phyloP scores from a whole-genome alignment of 2,113 vertebrate genomes.

The Entosphenus tridentatus region DNA sequence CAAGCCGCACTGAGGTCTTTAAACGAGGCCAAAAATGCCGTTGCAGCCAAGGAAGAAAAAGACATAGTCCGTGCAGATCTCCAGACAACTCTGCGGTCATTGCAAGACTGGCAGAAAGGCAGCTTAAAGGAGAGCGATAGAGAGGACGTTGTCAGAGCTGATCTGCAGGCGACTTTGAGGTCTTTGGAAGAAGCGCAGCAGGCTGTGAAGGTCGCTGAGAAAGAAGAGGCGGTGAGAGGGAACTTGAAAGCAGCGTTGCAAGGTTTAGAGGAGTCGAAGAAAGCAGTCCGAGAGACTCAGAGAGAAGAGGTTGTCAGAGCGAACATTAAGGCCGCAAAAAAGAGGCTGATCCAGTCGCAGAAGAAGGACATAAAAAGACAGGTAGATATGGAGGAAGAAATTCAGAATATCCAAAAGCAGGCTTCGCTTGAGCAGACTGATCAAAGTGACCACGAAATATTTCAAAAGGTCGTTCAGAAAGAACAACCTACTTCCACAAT shows the following conservation, averaged over 20 bases:
- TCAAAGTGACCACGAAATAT: too few species aligned
- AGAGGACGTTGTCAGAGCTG: slow-evolving; percentile 30
- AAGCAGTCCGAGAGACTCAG: too few species aligned
- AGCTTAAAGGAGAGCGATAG: slow-evolving; percentile 29
- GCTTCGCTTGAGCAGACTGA: too few species aligned
- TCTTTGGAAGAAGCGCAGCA: slow-evolving; percentile 34
- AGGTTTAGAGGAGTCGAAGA: slow-evolving; percentile 16
- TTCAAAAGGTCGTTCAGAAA: too few species aligned
- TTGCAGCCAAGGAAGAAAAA: not conserved
- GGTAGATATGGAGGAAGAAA: too few species aligned
- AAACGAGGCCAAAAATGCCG: not conserved
- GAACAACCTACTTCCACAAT: too few species aligned
- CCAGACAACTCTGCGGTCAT: slow-evolving; percentile 28
- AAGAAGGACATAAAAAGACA: too few species aligned
- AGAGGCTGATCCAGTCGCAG: too few species aligned
- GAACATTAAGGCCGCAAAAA: too few species aligned
- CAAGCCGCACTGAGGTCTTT: slow-evolving; percentile 1
- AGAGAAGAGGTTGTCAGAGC: too few species aligned
- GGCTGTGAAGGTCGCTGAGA: slow-evolving; percentile 27
- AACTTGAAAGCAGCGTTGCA: slow-evolving; percentile 23
- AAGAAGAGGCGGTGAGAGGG: slow-evolving; percentile 26
- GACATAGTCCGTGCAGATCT: slow-evolving; percentile 9
- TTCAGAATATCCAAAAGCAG: too few species aligned
- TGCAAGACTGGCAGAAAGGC: slow-evolving; percentile 28
- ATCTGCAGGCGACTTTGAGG: slow-evolving; percentile 40